Percentiles rank a stretch among this genome's conserved stretches.
These are phyloP conservation scores for Gallinago nigripennis DNA, from an alignment of 2,797 vertebrate genomes.

Conservation along the genomic window DNA sequence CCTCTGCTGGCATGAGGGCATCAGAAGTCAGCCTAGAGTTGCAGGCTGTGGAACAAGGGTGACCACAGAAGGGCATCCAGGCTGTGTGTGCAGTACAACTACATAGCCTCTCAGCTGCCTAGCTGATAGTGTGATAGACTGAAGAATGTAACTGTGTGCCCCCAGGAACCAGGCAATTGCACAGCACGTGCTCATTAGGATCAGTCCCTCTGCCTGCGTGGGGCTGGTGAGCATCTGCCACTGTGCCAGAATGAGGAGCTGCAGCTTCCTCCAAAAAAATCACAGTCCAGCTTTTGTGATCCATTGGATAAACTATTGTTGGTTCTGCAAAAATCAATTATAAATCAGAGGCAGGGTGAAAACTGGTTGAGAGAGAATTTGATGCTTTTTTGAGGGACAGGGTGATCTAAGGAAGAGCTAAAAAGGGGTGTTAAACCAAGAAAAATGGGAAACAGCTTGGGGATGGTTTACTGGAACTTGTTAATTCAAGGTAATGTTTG, in stretches of 20 bases:
- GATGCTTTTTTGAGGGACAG: not conserved
- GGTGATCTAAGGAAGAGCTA: not conserved
- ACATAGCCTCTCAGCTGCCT: rapidly evolving
- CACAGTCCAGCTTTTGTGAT: not conserved
- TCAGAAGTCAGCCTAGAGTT: not conserved
- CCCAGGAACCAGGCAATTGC: not conserved
- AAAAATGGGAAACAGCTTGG: not conserved
- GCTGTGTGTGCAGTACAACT: rapidly evolving
- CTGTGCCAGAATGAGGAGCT: not conserved
- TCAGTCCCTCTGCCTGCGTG: rapidly evolving
- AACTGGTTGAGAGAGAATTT: not conserved
- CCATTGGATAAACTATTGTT: rapidly evolving
- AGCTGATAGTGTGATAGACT: not conserved
- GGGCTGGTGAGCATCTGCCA: rapidly evolving
- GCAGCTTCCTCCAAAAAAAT: not conserved
- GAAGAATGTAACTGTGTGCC: not conserved
- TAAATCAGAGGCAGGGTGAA: not conserved
- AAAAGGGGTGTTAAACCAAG: not conserved
- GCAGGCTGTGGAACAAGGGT: not conserved
- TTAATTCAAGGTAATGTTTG: not conserved
- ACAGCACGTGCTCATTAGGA: rapidly evolving
- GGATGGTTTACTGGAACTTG: not conserved
- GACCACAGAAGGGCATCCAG: not conserved
- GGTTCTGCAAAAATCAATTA: not conserved
- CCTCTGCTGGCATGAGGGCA: not conserved